Percentiles rank a stretch among this genome's conserved stretches.
These are phyloP conservation scores for Hypomesus transpacificus DNA, from an alignment of 2,113 vertebrate species.

Conservation along the genomic window DNA sequence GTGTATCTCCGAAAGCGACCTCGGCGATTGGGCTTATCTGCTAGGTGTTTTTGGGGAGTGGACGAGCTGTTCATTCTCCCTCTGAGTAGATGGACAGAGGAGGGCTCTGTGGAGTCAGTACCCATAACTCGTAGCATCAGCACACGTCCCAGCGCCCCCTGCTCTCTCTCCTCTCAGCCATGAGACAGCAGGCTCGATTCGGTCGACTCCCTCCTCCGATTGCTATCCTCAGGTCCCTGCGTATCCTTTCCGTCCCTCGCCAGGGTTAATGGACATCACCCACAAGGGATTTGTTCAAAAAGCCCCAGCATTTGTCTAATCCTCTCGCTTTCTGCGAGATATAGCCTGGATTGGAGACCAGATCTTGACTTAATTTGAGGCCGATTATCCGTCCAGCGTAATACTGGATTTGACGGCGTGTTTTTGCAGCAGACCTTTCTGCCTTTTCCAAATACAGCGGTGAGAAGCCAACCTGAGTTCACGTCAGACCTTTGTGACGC, in stretches of 20 bases:
- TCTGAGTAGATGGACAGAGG: constrained; percentile 2
- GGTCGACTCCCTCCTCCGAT: constrained; percentile 23
- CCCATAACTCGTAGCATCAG: constrained; percentile 14
- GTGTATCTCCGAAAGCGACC: too few relatives aligned
- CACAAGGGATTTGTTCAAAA: constrained; percentile 38
- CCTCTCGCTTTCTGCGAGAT: constrained; percentile 39
- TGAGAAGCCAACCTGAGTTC: not conserved
- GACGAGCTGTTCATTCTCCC: not conserved
- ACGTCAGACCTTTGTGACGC: not conserved
- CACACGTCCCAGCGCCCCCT: not conserved
- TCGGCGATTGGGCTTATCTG: too few relatives aligned
- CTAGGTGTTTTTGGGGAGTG: not conserved
- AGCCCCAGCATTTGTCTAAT: constrained; percentile 42
- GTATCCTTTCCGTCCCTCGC: constrained; percentile 9
- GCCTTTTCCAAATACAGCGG: not conserved
- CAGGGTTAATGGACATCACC: constrained; percentile 35
- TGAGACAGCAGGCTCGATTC: constrained; percentile 15
- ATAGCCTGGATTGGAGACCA: constrained; percentile 41
- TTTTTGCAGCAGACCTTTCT: constrained; percentile 7
- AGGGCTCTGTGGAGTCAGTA: not conserved
- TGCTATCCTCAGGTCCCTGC: constrained; percentile 22
- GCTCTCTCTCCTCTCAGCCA: too few relatives aligned
- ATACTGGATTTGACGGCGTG: constrained; percentile 15
- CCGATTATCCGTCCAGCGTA: constrained; percentile 38
- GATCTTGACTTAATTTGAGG: constrained; percentile 49